Base-by-base conservation (phyloP, 2,888 invertebrate genomes). In the Stramonita haemastoma region DNA sequence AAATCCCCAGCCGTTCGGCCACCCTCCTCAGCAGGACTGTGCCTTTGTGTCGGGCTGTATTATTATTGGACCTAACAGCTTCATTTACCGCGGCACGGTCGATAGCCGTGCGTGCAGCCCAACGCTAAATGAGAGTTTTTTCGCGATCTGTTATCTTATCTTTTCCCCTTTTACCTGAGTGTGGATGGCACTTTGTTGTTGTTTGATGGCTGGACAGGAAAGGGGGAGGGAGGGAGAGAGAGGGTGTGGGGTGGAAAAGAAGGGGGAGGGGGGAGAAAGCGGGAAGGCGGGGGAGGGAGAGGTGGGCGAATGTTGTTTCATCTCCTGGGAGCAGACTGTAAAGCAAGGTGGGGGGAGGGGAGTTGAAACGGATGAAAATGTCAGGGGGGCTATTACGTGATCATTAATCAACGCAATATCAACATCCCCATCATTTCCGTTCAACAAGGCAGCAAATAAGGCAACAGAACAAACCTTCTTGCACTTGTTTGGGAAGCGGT, bases 81-180 rank as follows among this genome's bases (percentile, higher is more conserved):
- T 84, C 84, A 22, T 56, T 84, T 84, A 84, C 56, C 57, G 84
- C n/a, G 19, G 84, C 79, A 32, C 1, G 84, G 57, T 84, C 84
- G 34, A 84, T 84, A 84, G 84, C 84, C 15, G 57, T 84, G 84
- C 84, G 84, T 84, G 84, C 84, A 84, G 84, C 84, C 36, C 57
- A 29, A n/a, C 57, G 84, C 84, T 17, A 56, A 84, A 84, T 84
- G 84, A 46, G 84, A 84, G 8, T 83, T 84, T 34, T 84, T 84
- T 57, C 84, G 57, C 84, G 84, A 56, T 84, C 57, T 84, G 84
- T 84, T 84, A 84, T 84, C 84, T 84, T 84, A 84, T 84, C 84
- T 46, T 57, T 57, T 84, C 29, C 84, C 84, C 57, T 57, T 56
- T 84, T n/a, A 84, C 84, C 83, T 57, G 84, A 29, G 46, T 84